Conservation (phyloP, 2,888 invertebrate species). For the Ophioninae sp. region DNA sequence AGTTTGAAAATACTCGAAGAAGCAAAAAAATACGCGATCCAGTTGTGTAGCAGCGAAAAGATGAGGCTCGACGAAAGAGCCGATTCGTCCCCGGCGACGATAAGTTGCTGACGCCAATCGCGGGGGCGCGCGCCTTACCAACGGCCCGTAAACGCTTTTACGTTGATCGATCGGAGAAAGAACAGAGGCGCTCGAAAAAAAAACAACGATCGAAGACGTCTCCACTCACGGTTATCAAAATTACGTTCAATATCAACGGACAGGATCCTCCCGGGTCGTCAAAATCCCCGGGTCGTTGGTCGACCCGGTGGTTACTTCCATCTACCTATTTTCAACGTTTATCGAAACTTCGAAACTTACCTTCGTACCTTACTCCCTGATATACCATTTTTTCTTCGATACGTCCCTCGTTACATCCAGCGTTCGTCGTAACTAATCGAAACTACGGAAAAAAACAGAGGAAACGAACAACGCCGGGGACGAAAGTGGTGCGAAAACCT, state of each 20-base stretch:
- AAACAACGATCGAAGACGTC: background rate
- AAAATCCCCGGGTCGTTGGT: slow-evolving; percentile 56
- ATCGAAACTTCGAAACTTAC: background rate
- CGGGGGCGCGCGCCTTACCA: slow-evolving; percentile 39
- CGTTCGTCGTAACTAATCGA: background rate
- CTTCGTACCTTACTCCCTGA: background rate
- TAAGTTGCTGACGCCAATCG: slow-evolving; percentile 76
- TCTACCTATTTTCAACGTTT: too few relatives aligned
- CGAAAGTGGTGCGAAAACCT: slow-evolving; percentile 49
- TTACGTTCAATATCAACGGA: background rate
- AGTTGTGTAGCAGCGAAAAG: slow-evolving; percentile 63
- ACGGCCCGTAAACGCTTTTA: slow-evolving; percentile 7
- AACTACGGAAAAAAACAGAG: background rate
- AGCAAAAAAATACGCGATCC: slow-evolving; percentile 5
- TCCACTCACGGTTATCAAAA: background rate
- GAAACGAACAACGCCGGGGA: background rate
- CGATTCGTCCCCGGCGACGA: slow-evolving; percentile 64
- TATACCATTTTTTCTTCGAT: background rate
- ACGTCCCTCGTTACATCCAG: background rate
- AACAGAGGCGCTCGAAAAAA: background rate
- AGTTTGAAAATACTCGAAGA: background rate
- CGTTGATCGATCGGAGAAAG: background rate
- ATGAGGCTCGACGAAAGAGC: slow-evolving; percentile 76
- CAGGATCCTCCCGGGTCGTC: slow-evolving; percentile 48
- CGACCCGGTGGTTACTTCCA: slow-evolving; percentile 57